Evolutionary conservation across 1,140 invertebrate genomes (phyloP), one percentile per base, ranked within the genome.

Genomic region (Pygmarrhopalites habei): DNA sequence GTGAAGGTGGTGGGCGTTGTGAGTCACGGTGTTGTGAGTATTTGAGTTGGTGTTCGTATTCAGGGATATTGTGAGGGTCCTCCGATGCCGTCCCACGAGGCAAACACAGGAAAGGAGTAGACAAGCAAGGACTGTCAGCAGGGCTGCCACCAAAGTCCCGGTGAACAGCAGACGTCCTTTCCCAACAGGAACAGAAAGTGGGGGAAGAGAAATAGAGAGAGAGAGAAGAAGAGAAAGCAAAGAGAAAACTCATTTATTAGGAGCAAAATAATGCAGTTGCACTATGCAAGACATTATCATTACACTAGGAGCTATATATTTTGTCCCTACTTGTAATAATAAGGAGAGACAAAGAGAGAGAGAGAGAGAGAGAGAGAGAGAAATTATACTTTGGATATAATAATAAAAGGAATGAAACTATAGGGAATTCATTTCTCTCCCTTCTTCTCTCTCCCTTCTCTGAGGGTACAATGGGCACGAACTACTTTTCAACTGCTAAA

Each of bases 61-160:
- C 47, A 30, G 12, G 14, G 46, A 41, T 10, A 43, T 25, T 2
- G 28, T 19, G 35, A 29, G 25, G 7, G 28, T 19, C 2, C 32
- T 41, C 1, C 62, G 67, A 19, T 60, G 55, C 15, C 62, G 47
- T n/a, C 58, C 51, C 12, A 57, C 64, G 25, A 69, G 41, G 21
- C 66, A 61, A 72, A 82, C 76, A 75, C 80, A 84, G 73, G 79
- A 77, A 72, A 82, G 79, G 2, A 83, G 77, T 71, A 85, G 78
- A 39, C 82, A 81, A 7, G 82, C 80, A 7, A 78, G 75, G 0
- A 83, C 72, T 2, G 82, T 78, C 25, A 84, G 73, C 0, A 83
- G 71, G 12, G 82, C 75, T 1, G 81, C 83, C 19, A 82, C 79
- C 30, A 86, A 74, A 0, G 80, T 75, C 58, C 82, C 82, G 44